Base-by-base conservation (phyloP, 2,888 invertebrate genomes). In the Crematogaster levior region DNA sequence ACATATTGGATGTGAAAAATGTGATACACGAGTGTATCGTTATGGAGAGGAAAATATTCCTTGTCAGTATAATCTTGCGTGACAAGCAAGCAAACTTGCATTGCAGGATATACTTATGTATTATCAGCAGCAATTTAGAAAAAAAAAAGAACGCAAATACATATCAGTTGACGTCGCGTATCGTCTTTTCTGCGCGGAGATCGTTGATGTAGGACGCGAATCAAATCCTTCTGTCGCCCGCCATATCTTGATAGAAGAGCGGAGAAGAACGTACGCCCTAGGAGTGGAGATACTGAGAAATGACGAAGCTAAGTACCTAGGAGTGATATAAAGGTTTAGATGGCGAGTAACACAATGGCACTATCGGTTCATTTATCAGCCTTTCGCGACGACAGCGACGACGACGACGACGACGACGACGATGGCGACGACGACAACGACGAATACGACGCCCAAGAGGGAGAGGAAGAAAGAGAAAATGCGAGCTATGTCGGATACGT, bases 331-430 rank as follows among this genome's bases (percentile, higher is more conserved):
- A 92, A 93, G 93, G 91, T 92, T 87, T 90, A 91, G 91, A 91
- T 91, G 93, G 89, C 86, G 86, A 84, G 85, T 83, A 90, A 93
- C 70, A 88, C 93, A 94, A 94, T 92, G 90, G 89, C 91, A 89
- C 90, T 94, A 94, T 94, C 94, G 92, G 89, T 93, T 94, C 94
- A 94, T 94, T 94, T 93, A 94, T 94, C 94, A 91, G 91, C 84
- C 91, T 91, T 92, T 93, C 92, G 92, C 86, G 88, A 86, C 85
- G 86, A 85, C 90, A 86, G 79, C 89, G 89, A 46, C 66, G 84
- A 74, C 63, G 61, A 56, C 81, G 72, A 61, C 37, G 70, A 12
- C 73, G 85, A 46, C 83, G 77, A 80, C 80, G 84, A 80, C 85
- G 81, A 77, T 6, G 46, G 6, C 83, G 83, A 63, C 86, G 81